A percentile compares a stretch with the other conserved stretches of the same genome.
Conservation (phyloP, 2,888 invertebrate genomes). For the Melanophora roralis region DNA sequence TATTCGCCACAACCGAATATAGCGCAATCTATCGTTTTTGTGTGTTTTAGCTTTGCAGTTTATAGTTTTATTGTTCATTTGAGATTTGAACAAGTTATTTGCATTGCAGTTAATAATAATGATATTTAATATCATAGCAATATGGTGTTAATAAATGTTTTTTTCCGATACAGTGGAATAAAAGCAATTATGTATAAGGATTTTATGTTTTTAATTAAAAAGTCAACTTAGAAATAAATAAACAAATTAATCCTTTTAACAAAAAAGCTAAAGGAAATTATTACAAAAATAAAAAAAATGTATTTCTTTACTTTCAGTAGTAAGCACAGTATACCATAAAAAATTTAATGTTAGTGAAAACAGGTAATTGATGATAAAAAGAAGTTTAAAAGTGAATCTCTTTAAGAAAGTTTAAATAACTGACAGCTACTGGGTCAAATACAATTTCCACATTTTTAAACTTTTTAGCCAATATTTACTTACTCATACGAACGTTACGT, state of each 20-base stretch:
- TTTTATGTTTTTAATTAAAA: no score
- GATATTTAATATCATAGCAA: slow-evolving; percentile 56
- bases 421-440: slow-evolving; percentile 17
- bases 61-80: slow-evolving; percentile 55
- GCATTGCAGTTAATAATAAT: slow-evolving; percentile 53
- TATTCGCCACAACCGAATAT: no score
- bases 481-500: slow-evolving; percentile 14
- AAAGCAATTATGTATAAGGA: background rate
- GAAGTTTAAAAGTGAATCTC: no score
- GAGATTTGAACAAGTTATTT: slow-evolving; percentile 57
- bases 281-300: no score
- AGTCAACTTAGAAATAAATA: no score
- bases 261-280: no score
- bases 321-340: no score
- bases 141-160: slow-evolving; percentile 57
- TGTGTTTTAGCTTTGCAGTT: background rate
- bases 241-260: no score
- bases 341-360: no score
- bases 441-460: background rate
- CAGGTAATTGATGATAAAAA: no score
- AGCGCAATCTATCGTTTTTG: background rate
- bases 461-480: background rate
- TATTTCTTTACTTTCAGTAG: no score
- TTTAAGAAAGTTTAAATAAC: background rate
- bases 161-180: slow-evolving; percentile 25